Conservation (phyloP, 23 tunicate genomes). For the Aplidium turbinatum region DNA sequence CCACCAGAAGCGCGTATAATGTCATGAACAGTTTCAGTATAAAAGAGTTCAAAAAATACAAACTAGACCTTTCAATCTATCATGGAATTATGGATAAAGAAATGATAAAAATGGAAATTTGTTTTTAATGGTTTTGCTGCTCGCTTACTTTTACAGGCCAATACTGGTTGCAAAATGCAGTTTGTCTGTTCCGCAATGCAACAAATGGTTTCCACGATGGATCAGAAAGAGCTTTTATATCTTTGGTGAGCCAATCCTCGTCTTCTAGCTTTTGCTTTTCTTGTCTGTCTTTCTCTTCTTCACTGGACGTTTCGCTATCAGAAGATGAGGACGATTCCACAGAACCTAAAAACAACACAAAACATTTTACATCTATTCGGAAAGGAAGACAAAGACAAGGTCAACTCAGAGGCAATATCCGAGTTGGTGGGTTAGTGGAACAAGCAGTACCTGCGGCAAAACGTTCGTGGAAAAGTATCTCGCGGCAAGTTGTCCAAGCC, state of each 20-base stretch:
- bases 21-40: no score
- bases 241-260: slow-evolving; percentile 65
- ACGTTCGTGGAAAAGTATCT: no score
- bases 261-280: slow-evolving; percentile 16
- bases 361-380: no score
- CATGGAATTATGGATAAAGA: no score
- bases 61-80: no score
- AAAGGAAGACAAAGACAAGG: no score
- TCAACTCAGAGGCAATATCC: no score
- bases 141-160: slow-evolving; percentile 61
- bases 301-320: background rate
- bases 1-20: background rate
- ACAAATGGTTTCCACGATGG: slow-evolving; percentile 43
- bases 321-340: background rate
- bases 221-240: slow-evolving; percentile 21
- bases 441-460: no score
- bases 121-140: background rate
- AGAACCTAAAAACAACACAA: no score
- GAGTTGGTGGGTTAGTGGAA: no score
- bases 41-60: no score
- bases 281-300: slow-evolving; percentile 8
- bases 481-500: no score
- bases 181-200: slow-evolving; percentile 43
- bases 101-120: background rate
- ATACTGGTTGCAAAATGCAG: background rate